phyloP scores from a whole-genome alignment of 2,888 invertebrate genomes.

The Eupithecia vulgata region DNA sequence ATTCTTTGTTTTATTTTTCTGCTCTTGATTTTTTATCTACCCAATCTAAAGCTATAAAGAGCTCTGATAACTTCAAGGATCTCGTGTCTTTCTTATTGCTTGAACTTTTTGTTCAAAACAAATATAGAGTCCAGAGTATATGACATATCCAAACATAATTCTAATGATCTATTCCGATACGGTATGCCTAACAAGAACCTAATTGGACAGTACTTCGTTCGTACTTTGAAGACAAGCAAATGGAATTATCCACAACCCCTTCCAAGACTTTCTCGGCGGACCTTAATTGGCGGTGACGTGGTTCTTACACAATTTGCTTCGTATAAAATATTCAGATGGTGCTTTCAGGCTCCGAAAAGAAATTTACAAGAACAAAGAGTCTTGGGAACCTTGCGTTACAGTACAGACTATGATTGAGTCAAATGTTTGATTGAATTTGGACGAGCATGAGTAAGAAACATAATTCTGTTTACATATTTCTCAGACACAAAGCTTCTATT shows the following conservation, averaged over 20 bases:
- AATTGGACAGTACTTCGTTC: constrained; percentile 38
- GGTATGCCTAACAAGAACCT: constrained; percentile 32
- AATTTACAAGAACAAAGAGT: constrained; percentile 54
- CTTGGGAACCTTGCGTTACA: constrained; percentile 40
- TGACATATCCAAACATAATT: constrained; percentile 12
- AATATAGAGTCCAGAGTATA: constrained; percentile 4
- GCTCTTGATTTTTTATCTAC: neutral
- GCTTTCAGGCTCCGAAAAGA: constrained; percentile 45
- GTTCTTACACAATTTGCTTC: constrained; percentile 47
- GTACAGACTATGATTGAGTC: constrained; percentile 41
- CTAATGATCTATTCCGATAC: constrained; percentile 10
- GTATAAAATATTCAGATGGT: constrained; percentile 51
- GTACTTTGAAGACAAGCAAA: constrained; percentile 44
- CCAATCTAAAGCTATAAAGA: constrained; percentile 20
- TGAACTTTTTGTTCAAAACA: constrained; percentile 31
- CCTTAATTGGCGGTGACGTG: constrained; percentile 51
- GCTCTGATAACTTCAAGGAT: constrained; percentile 54
- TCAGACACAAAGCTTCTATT: neutral
- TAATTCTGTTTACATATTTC: constrained; percentile 32
- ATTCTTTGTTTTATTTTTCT: neutral
- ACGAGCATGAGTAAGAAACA: constrained; percentile 7
- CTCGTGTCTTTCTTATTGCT: constrained; percentile 32
- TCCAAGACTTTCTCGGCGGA: constrained; percentile 38
- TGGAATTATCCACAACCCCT: constrained; percentile 47
- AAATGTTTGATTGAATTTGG: constrained; percentile 47